Evolutionary conservation across 2,888 invertebrate genomes (phyloP).

Genomic region (Drosophila gaucha): DNA sequence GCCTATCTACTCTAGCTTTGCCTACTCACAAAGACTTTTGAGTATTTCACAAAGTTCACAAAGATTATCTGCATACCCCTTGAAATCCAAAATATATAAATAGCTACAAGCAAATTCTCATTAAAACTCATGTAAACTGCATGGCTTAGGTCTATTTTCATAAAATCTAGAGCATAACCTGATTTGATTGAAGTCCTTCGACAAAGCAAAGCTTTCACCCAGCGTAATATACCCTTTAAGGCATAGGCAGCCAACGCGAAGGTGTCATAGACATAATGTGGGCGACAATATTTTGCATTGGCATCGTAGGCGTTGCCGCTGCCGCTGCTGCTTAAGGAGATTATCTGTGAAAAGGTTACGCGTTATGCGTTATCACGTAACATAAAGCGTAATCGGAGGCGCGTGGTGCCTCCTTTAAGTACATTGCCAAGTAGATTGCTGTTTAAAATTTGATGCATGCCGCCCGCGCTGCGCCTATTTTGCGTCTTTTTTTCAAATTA

Average conservation of each 20-base stretch:
- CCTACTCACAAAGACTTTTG: no score
- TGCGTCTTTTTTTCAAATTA: slow-evolving; percentile 61
- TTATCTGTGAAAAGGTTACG: slow-evolving; percentile 80
- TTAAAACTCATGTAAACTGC: not conserved
- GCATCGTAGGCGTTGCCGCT: slow-evolving; percentile 30
- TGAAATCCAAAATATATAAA: not conserved
- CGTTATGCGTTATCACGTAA: slow-evolving; percentile 81
- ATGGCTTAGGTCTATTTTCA: not conserved
- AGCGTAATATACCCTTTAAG: slow-evolving; percentile 23
- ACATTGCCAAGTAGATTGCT: slow-evolving; percentile 72
- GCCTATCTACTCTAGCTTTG: not conserved
- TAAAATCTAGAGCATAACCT: not conserved
- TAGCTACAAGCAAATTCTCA: not conserved
- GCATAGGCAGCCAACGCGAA: slow-evolving; percentile 14
- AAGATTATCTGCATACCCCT: slow-evolving; percentile 21
- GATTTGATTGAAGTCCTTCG: not conserved
- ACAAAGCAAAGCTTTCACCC: not conserved
- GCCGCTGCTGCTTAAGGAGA: slow-evolving; percentile 67
- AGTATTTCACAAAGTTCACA: no score
- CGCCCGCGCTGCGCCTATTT: slow-evolving; percentile 15
- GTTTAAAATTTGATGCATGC: slow-evolving; percentile 79
- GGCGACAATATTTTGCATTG: slow-evolving; percentile 57
- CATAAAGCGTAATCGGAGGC: slow-evolving; percentile 78
- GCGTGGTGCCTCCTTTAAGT: slow-evolving; percentile 76
- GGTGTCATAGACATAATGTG: slow-evolving; percentile 40